Evolutionary conservation across 1,140 invertebrate species (phyloP), one percentile per base, ranked within the genome.

Genomic region (Delia radicum): DNA sequence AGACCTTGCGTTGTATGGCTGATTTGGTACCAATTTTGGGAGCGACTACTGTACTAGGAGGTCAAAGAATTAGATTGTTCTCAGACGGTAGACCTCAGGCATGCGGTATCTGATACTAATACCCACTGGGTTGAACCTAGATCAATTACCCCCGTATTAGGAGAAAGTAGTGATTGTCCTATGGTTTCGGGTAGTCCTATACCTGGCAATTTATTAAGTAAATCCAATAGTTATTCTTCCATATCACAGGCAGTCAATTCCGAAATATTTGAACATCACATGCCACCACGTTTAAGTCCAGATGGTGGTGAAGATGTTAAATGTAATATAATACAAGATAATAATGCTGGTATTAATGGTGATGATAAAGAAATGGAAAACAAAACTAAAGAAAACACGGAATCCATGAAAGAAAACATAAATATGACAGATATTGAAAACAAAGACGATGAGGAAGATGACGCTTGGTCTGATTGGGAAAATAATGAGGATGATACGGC

Each of bases 381-480:
- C 29, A 48, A 27, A 18, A 27, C 2, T n/a, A 12, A 5, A 0
- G 61, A 65, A 65, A 48, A 31, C 15, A 4, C 37, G 6, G 24
- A 76, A 28, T 13, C 8, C 3, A 21, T 0, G n/a, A 26, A 42
- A 6, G 26, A 69, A 31, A 10, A 33, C 1, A 77, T 79, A 37
- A 18, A 37, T 26, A n/a, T 69, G 82, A 89, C 79, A n/a, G 28
- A 31, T 73, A 31, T 33, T 24, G 74, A 75, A 28, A 33, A 33
- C 8, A 69, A 76, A n/a, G n/a, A n/a, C 31, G 85, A 87, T 42
- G 85, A 81, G 18, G 81, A 82, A 33, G 88, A 89, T 65, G 85
- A 82, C n/a, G 82, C 82, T n/a, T 94, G 93, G 93, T 93, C 92
- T 48, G 93, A 94, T 81, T 94, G 93, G 93, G 92, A 93, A 18